A percentile compares a stretch with the other conserved stretches of the same genome.
These are phyloP conservation scores for Stomatorhinus walkeri DNA, from an alignment of 2,797 vertebrate species.

Conservation along the genomic window DNA sequence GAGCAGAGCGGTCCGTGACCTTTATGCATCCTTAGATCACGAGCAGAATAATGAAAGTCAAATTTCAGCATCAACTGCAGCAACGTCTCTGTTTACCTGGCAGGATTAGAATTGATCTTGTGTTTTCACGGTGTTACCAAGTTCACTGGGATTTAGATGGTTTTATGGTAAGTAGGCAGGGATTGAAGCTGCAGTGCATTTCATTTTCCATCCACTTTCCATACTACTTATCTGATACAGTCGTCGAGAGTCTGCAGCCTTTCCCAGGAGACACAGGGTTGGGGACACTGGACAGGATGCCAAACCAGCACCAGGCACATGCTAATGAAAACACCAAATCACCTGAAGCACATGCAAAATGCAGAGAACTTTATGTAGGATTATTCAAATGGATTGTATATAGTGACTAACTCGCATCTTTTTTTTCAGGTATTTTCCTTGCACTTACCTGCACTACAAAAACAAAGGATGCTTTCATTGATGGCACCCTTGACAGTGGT, in stretches of 20 bases:
- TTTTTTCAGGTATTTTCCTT: constrained; percentile 10
- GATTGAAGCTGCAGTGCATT: not conserved
- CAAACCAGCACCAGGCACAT: not conserved
- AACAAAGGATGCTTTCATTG: constrained; percentile 46
- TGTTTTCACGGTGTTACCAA: not conserved
- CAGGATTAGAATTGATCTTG: not conserved
- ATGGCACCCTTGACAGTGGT: constrained; percentile 47
- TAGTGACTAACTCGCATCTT: not conserved
- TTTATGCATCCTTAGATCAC: not conserved
- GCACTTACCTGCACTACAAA: constrained; percentile 53
- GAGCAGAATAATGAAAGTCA: not conserved
- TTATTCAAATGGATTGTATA: not conserved
- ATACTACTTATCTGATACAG: not conserved
- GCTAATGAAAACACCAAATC: not conserved
- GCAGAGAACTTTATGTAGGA: not conserved
- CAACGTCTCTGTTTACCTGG: not conserved
- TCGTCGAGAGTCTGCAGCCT: not conserved
- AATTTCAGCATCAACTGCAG: not conserved
- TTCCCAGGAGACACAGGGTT: not conserved
- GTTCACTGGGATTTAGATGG: not conserved
- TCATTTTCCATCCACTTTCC: not conserved
- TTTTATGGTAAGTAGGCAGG: not conserved
- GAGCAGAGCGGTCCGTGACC: not conserved
- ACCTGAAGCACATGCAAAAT: not conserved
- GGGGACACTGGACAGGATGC: not conserved